Evolutionary conservation across 2,888 invertebrate species (phyloP), one percentile per base, ranked within the genome.

Genomic region (Folsomia manolachei): DNA sequence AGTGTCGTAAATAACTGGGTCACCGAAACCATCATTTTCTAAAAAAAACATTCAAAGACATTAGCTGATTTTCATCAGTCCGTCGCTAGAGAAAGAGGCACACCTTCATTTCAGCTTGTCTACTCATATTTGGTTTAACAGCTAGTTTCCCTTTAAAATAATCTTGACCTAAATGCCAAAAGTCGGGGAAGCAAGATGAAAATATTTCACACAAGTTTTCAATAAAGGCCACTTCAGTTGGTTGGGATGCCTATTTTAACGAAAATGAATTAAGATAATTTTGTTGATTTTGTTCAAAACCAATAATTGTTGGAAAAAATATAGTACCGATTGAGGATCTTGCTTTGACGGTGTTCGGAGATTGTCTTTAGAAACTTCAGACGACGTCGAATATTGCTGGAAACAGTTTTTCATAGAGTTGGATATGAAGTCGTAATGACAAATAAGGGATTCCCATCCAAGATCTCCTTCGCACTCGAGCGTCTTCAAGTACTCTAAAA

Each of bases 151-250:
- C 94, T 2, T 91, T 91, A 84, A 97, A 96, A 87, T 98, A 98
- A 53, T 94, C 90, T 82, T 95, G 91, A 0, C 97, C 97, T 0
- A 99, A 88, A 83, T 95, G 93, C 97, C 97, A 98, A 81, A 99
- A 88, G 84, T 97, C 94, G 39, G 94, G 93, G 82, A 97, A 88
- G 76, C 90, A 89, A 71, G 90, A 89, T 1, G 89, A 88, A 56
- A 94, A 88, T 74, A 91, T 87, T 70, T 90, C 89, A 75, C 91
- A 91, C 39, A 94, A 85, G 82, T 91, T 91, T 82, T 94, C 93
- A 67, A 92, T 88, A 82, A 93, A 94, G 71, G 89, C 84, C 2
- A 93, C 90, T 75, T 90, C 88, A 76, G 88, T 87, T 0, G 92
- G 92, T 24, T 87, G 86, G 2, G 79, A 67, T 14, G 76, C 80